Base-by-base conservation (phyloP, 1,140 invertebrate genomes). In the Mya arenaria region DNA sequence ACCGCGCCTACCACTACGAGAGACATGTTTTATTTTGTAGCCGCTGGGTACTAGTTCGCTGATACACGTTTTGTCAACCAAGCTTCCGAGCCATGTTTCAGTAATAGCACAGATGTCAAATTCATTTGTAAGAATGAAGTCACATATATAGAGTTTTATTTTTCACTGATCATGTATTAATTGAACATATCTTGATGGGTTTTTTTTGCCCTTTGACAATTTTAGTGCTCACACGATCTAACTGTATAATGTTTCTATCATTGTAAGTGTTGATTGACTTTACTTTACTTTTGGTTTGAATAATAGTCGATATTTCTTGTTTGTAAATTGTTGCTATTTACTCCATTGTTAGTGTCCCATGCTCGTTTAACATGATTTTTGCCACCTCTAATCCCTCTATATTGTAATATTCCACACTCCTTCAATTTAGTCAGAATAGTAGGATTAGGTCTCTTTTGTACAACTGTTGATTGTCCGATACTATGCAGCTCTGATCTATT, bases 31-130 rank as follows among this genome's bases (percentile, higher is more conserved):
- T 30, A 56, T 15, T 65, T 36, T 28, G 32, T 65, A 65, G 23
- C 62, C 62, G 37, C 5, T 15, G 41, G 69, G 69, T 10, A 72
- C 44, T 23, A 72, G 44, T 72, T 72, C 52, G 15, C 69, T 72
- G 69, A 58, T 72, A n/a, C 44, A 72, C 30, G n/a, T 34, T n/a
- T 56, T 72, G n/a, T 72, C 48, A 58, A 72, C 48, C 6, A 52
- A 72, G 25, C 69, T 72, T 15, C 69, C 69, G 23, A 72, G 69
- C 69, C 69, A 72, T 55, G 44, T 72, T 58, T 72, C 69, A 58
- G 52, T 72, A 25, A 56, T 72, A 25, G 69, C 25, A 72, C 28
- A 58, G 2, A 72, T 58, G n/a, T 72, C 69, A 56, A 72, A 55
- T 17, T 72, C 48, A 72, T 72, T 55, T 28, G 69, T 23, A 34